These are phyloP conservation scores for Aurelia coerulea DNA, from an alignment of 30 jellyfish, hydroid and myxozoan genomes.

Conservation along the genomic window DNA sequence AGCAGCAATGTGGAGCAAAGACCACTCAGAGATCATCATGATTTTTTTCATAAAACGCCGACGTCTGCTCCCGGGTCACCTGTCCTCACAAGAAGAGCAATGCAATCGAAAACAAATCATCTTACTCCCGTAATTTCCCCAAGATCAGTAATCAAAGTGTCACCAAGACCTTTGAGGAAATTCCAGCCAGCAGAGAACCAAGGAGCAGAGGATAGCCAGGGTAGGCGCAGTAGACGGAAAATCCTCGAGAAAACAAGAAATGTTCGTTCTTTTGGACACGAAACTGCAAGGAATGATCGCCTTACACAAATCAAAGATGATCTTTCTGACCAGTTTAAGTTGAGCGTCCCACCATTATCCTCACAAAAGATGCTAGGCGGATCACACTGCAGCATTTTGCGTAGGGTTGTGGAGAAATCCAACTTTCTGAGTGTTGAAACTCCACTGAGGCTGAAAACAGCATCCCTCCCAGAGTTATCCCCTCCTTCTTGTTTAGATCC, in stretches of 20 bases:
- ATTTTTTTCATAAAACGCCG: no score
- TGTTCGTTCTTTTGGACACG: no score
- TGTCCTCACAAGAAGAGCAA: neutral
- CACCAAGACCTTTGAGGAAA: neutral
- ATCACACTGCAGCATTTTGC: neutral
- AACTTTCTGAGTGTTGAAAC: neutral
- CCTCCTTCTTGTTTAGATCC: neutral
- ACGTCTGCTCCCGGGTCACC: conserved; percentile 5
- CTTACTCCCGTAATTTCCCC: neutral
- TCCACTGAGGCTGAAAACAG: neutral
- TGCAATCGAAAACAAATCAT: neutral
- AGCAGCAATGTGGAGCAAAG: no score
- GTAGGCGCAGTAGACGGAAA: no score
- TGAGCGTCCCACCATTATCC: no score
- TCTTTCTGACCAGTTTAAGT: no score
- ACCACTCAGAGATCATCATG: no score
- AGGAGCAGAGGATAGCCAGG: neutral
- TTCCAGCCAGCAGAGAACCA: neutral
- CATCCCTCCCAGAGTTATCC: conserved; percentile 1
- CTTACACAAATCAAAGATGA: no score
- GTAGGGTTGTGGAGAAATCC: conserved; percentile 1
- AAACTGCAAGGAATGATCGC: no score
- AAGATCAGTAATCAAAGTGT: neutral
- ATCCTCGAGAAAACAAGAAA: no score
- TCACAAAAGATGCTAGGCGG: neutral